Base-by-base conservation (phyloP, 2,888 invertebrate genomes). In the Hybos culiciformis region DNA sequence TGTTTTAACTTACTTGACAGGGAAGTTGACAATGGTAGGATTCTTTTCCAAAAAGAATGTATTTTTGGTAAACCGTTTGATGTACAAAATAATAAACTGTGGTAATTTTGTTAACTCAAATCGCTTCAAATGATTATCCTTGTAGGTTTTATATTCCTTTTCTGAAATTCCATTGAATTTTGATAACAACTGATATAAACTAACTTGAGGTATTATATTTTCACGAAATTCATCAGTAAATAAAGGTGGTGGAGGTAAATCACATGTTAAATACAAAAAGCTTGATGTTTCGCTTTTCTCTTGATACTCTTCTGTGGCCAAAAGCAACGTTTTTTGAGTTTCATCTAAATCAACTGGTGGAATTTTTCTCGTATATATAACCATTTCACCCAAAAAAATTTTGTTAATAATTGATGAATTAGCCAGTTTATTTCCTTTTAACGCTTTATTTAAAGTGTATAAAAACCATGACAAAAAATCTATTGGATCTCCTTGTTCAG, bases 11-110 rank as follows among this genome's bases (percentile, higher is more conserved):
- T 72, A 94, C 91, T 92, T 94, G 47, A 98, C 92, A 4, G 98
- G 98, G 63, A 99, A 99, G 66, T 99, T 99, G 3, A 99, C 97
- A 58, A 99, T 99, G 0, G 98, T 99, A 2, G 96, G 96, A 71
- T 99, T 99, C 68, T 99, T 99, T 65, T 99, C 98, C 15, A 94
- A 77, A 58, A 94, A 98, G 69, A 97, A 99, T 6, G 93, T 94
- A 62, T 98, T 99, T 68, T 94, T 98, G 1, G 94, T 96, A 64
- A 99, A 99, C 49, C 98, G 74, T 69, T 97, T 96, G 50, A 97
- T 91, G 57, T 93, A 96, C 42, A 98, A 68, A 56, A 99, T 96
- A 43, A 97, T 75, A 66, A 90, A 97, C 1, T 90, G 91, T 6
- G 96, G 96, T 48, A 99, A 70, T 54, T 81, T 74, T 0, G 88